A percentile compares a stretch with the other conserved stretches of the same genome.
These are phyloP conservation scores for Menidia menidia DNA, from an alignment of 2,797 vertebrate genomes.

Conservation along the genomic window DNA sequence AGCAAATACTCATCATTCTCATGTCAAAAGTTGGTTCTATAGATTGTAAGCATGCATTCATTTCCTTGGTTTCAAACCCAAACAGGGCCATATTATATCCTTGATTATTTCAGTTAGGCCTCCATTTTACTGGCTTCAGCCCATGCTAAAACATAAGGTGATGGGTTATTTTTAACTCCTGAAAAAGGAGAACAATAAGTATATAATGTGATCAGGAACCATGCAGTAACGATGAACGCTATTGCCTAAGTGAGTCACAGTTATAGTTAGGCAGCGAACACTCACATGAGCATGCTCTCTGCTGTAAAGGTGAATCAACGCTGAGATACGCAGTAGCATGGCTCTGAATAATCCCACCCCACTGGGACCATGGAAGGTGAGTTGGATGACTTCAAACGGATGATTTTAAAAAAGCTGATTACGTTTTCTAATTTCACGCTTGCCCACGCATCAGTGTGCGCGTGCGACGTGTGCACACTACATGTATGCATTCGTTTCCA, in stretches of 20 bases:
- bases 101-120: background rate
- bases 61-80: background rate
- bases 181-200: background rate
- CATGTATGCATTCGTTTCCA: constrained; percentile 55
- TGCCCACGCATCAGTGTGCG: constrained; percentile 43
- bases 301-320: constrained; percentile 65
- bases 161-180: background rate
- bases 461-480: constrained; percentile 46
- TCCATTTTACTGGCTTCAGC: background rate
- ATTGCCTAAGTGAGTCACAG: background rate
- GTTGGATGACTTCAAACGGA: constrained; percentile 11
- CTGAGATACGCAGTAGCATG: constrained; percentile 85
- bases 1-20: constrained; percentile 5
- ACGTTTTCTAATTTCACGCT: constrained; percentile 14
- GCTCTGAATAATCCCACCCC: constrained; percentile 92
- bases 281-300: constrained; percentile 23
- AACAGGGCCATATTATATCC: background rate
- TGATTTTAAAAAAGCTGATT: constrained; percentile 18
- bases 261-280: background rate
- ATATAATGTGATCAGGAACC: background rate
- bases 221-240: background rate
- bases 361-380: constrained; percentile 94
- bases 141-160: background rate
- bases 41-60: background rate
- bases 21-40: constrained; percentile 8